A percentile compares a stretch with the other conserved stretches of the same genome.
Conservation (phyloP, 2,888 invertebrate genomes). For the Coremacera marginata region DNA sequence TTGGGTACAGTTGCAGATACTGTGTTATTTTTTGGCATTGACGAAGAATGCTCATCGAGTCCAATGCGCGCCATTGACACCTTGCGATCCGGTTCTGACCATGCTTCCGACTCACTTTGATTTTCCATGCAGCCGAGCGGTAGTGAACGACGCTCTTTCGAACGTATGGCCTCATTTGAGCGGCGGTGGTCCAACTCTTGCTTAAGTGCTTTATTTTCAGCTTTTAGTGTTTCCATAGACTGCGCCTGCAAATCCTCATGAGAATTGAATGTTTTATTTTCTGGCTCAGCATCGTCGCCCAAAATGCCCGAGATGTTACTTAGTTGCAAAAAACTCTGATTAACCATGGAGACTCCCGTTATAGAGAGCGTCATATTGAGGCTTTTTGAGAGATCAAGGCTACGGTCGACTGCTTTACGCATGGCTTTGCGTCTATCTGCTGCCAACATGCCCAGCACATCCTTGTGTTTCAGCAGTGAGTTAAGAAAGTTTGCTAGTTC, state of each 20-base stretch:
- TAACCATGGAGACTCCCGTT: slow-evolving; percentile 67
- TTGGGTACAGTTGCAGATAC: slow-evolving; percentile 50
- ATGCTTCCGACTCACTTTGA: slow-evolving; percentile 82
- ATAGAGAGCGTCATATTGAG: slow-evolving; percentile 68
- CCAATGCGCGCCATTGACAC: slow-evolving; percentile 87
- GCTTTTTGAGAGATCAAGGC: slow-evolving; percentile 72
- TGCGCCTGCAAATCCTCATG: slow-evolving; percentile 56
- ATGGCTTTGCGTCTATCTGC: slow-evolving; percentile 71
- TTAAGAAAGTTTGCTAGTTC: slow-evolving; percentile 75
- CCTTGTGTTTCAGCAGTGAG: slow-evolving; percentile 72
- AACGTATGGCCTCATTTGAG: slow-evolving; percentile 48
- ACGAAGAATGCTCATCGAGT: slow-evolving; percentile 69
- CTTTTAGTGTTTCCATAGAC: slow-evolving; percentile 57
- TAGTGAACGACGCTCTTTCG: slow-evolving; percentile 65
- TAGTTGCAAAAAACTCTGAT: slow-evolving; percentile 71
- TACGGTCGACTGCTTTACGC: slow-evolving; percentile 72
- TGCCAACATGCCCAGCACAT: slow-evolving; percentile 71
- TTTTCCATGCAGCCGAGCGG: slow-evolving; percentile 53
- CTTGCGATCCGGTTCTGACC: slow-evolving; percentile 88
- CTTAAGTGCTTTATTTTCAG: slow-evolving; percentile 61
- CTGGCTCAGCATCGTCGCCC: slow-evolving; percentile 44
- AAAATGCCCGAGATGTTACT: slow-evolving; percentile 70
- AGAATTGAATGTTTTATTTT: slow-evolving; percentile 60
- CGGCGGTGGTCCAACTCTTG: slow-evolving; percentile 58
- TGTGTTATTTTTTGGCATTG: slow-evolving; percentile 50